Conservation (phyloP, 2,888 invertebrate genomes). For the Dexiosoma caninum region DNA sequence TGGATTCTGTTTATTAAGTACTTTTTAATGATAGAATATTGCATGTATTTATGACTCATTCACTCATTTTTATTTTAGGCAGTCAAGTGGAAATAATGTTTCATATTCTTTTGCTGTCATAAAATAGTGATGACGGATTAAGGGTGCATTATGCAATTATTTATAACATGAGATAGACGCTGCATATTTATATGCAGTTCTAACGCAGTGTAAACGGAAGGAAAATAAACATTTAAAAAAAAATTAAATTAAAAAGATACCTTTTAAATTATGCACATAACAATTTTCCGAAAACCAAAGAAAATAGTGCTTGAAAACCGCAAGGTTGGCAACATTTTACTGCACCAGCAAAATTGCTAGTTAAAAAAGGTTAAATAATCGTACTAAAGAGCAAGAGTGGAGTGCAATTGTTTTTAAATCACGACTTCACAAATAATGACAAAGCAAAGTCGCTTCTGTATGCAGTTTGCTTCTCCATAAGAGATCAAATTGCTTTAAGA, state of each 20-base stretch:
- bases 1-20: not conserved
- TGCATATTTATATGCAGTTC: not conserved
- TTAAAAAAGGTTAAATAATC: slow-evolving; percentile 48
- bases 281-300: too few relatives aligned
- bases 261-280: too few relatives aligned
- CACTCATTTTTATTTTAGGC: not conserved
- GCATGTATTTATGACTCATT: slow-evolving; percentile 31
- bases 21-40: not conserved
- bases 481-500: slow-evolving; percentile 4
- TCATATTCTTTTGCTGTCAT: slow-evolving; percentile 12
- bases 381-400: slow-evolving; percentile 10
- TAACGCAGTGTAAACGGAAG: not conserved
- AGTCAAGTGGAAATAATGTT: slow-evolving; percentile 35
- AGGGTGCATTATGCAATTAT: not conserved
- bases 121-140: slow-evolving; percentile 7
- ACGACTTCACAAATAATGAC: not conserved
- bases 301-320: not conserved
- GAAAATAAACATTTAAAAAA: too few relatives aligned
- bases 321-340: not conserved
- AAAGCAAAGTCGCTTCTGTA: not conserved
- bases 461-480: not conserved
- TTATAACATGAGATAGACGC: not conserved
- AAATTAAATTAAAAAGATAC: too few relatives aligned
- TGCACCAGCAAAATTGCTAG: slow-evolving; percentile 31
- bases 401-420: slow-evolving; percentile 38